Percentiles rank a stretch among this genome's conserved stretches.
These are phyloP conservation scores for Megastigmus dorsalis DNA, from an alignment of 2,888 invertebrate genomes.

Conservation along the genomic window DNA sequence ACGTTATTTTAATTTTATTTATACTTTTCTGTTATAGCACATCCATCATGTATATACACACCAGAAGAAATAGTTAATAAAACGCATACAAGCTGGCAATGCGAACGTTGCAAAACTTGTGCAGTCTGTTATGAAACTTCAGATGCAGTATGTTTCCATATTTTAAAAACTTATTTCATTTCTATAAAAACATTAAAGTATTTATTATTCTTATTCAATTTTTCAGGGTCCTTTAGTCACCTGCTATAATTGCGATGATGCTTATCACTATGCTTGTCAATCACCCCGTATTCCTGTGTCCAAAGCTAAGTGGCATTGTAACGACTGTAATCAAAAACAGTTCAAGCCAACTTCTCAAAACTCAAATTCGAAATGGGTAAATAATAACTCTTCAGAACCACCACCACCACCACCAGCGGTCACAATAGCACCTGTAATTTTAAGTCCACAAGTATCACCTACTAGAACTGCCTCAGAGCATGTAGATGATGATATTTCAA, in stretches of 20 bases:
- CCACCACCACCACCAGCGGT: conserved; percentile 25
- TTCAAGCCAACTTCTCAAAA: conserved; percentile 55
- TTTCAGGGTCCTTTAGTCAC: conserved; percentile 82
- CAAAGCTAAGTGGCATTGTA: conserved; percentile 83
- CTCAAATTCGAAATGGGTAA: conserved; percentile 51
- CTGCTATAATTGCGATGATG: conserved; percentile 89
- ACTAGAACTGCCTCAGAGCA: conserved; percentile 65
- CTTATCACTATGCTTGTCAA: conserved; percentile 89
- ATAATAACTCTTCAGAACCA: conserved; percentile 41
- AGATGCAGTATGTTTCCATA: conserved; percentile 79
- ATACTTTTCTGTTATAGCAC: conserved; percentile 75
- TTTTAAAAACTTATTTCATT: not conserved
- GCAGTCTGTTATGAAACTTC: conserved; percentile 86
- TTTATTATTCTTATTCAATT: conserved; percentile 12
- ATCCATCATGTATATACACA: conserved; percentile 81
- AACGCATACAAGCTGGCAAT: conserved; percentile 87
- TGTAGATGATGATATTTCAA: conserved; percentile 65
- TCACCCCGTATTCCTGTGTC: conserved; percentile 78
- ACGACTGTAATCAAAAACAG: conserved; percentile 77
- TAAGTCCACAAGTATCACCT: conserved; percentile 71
- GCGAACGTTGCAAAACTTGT: conserved; percentile 92
- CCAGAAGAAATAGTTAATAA: conserved; percentile 80
- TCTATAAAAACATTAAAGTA: not conserved
- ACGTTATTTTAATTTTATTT: conserved; percentile 33
- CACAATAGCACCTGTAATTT: conserved; percentile 64